Evolutionary conservation across 2,113 vertebrate genomes (phyloP).

Genomic region (Sphyrna mokarran): DNA sequence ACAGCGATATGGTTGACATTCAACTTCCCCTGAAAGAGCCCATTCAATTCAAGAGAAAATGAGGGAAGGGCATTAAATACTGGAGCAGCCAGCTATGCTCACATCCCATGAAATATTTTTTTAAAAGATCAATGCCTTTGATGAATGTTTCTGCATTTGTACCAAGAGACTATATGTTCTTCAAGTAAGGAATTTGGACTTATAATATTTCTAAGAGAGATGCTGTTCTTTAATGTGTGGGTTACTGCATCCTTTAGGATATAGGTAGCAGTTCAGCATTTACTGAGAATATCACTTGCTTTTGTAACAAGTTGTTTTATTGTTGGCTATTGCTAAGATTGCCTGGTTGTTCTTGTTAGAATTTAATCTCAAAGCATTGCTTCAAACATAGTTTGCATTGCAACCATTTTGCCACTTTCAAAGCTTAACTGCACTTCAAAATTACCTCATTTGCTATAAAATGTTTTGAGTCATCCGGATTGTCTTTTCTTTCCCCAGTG

Average conservation of each 20-base stretch:
- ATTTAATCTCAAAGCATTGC: too few relatives aligned
- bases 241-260: not conserved
- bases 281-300: not conserved
- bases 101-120: not conserved
- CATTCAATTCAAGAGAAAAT: too few relatives aligned
- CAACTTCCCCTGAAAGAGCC: too few relatives aligned
- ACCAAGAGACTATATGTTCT: not conserved
- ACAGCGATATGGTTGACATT: too few relatives aligned
- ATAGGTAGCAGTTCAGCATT: not conserved
- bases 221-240: not conserved
- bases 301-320: not conserved
- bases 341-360: not conserved
- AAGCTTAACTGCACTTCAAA: too few relatives aligned
- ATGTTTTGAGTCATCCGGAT: too few relatives aligned
- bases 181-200: not conserved
- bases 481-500: not conserved
- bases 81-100: too few relatives aligned
- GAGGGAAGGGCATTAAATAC: too few relatives aligned
- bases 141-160: not conserved
- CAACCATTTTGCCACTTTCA: too few relatives aligned
- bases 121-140: not conserved
- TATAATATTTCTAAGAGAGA: not conserved
- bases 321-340: not conserved
- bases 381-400: too few relatives aligned
- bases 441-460: too few relatives aligned